Evolutionary conservation across 2,888 invertebrate species (phyloP), one percentile per base, ranked within the genome.

Genomic region (Euzophera pinguis): DNA sequence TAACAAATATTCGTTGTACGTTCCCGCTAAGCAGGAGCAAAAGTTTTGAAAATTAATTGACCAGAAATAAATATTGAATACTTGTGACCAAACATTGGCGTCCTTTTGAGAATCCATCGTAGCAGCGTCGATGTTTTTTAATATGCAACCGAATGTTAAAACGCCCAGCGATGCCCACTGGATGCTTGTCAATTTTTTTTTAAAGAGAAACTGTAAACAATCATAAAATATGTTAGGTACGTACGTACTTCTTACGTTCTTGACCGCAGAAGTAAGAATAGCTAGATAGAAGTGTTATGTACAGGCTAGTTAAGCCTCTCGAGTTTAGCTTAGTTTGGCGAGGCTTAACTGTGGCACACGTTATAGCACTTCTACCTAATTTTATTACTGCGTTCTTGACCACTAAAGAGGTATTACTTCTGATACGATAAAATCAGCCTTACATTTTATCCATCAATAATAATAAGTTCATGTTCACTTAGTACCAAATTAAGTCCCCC

Each of bases 1-100:
- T 3, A 99, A 88, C 50, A 99, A 90, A 81, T 96, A 97, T 77
- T 99, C 98, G 77, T 98, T 98, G 81, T 98, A 99, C 2, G 98
- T 98, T 5, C 98, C 98, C 0, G 98, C 98, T 56, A 98, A 85
- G 66, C 98, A 98, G 0, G 98, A 98, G 73, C 96, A 98, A 60
- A 97, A 92, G 48, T 96, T 95, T 92, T 98, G 95, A 14, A 95
- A 92, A 57, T 93, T 88, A 55, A 94, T 93, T 29, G 93, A 92
- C 27, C 94, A 61, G 27, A 93, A 93, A 66, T 92, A 93, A 29
- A 94, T 80, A 64, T 91, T 93, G 68, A 82, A 90, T 69, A 90
- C 56, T 69, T 84, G 81, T 42, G 84, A 82, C 80, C 76, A 81
- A 6, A 74, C n/a, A 56, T 79, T 71, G 0, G 71, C 59, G 53